phyloP scores from a whole-genome alignment of 2,113 vertebrate genomes.

The Osmerus mordax region DNA sequence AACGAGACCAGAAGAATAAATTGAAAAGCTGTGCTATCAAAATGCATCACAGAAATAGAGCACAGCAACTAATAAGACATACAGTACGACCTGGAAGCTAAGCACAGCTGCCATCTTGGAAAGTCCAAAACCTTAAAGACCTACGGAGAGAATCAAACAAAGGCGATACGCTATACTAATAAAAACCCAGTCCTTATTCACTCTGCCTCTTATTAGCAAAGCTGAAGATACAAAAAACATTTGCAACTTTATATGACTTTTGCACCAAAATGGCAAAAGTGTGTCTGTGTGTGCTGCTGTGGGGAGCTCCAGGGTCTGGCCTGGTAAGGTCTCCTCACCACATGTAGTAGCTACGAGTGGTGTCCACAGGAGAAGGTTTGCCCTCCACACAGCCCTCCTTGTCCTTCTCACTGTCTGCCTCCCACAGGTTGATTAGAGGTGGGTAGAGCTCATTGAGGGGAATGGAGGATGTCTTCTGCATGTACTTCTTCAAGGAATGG shows the following conservation, averaged over 20 bases:
- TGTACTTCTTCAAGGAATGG: slow-evolving; percentile 97
- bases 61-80: slow-evolving; percentile 69
- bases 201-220: slow-evolving; percentile 85
- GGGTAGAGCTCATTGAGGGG: slow-evolving; percentile 97
- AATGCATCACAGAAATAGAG: slow-evolving; percentile 72
- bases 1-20: slow-evolving; percentile 54
- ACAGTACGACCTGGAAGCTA: slow-evolving; percentile 75
- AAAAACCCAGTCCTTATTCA: slow-evolving; percentile 76
- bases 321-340: slow-evolving; percentile 79
- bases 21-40: slow-evolving; percentile 63
- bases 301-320: slow-evolving; percentile 71
- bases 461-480: slow-evolving; percentile 98
- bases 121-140: slow-evolving; percentile 62
- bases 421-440: slow-evolving; percentile 98
- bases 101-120: slow-evolving; percentile 77
- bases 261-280: slow-evolving; percentile 84
- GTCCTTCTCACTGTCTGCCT: slow-evolving; percentile 92
- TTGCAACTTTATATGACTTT: slow-evolving; percentile 72
- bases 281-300: slow-evolving; percentile 65
- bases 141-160: slow-evolving; percentile 50
- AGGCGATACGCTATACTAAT: slow-evolving; percentile 90
- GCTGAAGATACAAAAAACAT: slow-evolving; percentile 81
- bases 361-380: slow-evolving; percentile 92
- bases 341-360: slow-evolving; percentile 98
- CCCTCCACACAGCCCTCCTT: slow-evolving; percentile 86